Percentiles rank a stretch among this genome's conserved stretches.
These are phyloP conservation scores for Scolanthus callimorphus DNA, from an alignment of 92 coral and sea anemone species.

Conservation along the genomic window DNA sequence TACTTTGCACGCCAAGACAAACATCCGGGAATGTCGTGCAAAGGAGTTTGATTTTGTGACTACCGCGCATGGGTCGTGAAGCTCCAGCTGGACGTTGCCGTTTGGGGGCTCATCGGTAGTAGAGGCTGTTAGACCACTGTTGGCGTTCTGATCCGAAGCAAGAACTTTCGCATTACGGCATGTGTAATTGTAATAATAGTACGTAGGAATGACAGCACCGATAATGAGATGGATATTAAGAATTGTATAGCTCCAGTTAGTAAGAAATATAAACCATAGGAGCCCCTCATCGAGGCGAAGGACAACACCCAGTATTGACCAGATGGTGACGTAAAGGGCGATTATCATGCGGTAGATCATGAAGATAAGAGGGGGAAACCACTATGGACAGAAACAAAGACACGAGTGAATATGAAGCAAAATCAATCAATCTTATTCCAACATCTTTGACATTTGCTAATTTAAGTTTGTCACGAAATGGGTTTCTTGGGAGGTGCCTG, in stretches of 20 bases:
- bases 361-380: constrained; percentile 50
- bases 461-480: no score
- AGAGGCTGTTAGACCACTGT: no score
- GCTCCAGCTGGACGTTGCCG: constrained; percentile 1
- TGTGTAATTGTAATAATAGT: constrained; percentile 20
- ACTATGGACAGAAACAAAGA: constrained; percentile 28
- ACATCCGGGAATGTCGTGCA: constrained; percentile 27
- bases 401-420: no score
- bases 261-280: constrained; percentile 71
- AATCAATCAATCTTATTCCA: no score
- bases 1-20: constrained; percentile 51
- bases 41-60: constrained; percentile 7
- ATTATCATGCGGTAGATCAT: constrained; percentile 44
- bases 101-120: constrained; percentile 15
- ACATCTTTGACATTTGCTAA: no score
- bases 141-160: constrained; percentile 23
- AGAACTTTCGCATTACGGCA: constrained; percentile 7
- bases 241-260: constrained; percentile 75
- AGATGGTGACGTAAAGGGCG: constrained; percentile 53
- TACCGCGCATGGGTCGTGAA: not conserved
- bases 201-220: constrained; percentile 45
- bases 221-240: constrained; percentile 61
- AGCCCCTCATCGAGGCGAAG: constrained; percentile 19
- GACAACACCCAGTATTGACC: constrained; percentile 63
- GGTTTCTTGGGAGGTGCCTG: no score